Percentiles rank a stretch among this genome's conserved stretches.
These are phyloP conservation scores for Eudemis profundana DNA, from an alignment of 2,888 invertebrate species.

Conservation along the genomic window DNA sequence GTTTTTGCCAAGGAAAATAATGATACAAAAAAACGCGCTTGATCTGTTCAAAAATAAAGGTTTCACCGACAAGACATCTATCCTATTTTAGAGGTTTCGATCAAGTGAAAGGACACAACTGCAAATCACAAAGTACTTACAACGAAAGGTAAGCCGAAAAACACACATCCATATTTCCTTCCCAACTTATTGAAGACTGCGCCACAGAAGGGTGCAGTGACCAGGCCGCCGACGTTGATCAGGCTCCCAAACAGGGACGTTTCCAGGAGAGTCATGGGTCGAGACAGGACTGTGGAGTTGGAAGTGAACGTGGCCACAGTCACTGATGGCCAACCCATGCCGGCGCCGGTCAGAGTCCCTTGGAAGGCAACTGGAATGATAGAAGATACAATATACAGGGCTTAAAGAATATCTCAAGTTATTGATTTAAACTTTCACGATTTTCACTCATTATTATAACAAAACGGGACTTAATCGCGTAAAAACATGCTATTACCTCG, in stretches of 20 bases:
- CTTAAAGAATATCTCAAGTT: not conserved
- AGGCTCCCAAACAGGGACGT: conserved; percentile 72
- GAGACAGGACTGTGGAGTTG: conserved; percentile 66
- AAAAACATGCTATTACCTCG: too few relatives aligned
- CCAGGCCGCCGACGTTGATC: conserved; percentile 70
- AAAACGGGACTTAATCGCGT: too few relatives aligned
- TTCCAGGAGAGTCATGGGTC: conserved; percentile 66
- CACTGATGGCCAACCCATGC: conserved; percentile 76
- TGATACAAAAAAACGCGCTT: too few relatives aligned
- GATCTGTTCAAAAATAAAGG: too few relatives aligned
- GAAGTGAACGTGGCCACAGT: conserved; percentile 69
- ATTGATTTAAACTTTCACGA: too few relatives aligned
- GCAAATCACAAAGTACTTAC: conserved; percentile 56
- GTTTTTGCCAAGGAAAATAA: too few relatives aligned
- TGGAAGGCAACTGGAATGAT: conserved; percentile 67
- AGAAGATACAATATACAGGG: too few relatives aligned
- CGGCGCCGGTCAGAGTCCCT: conserved; percentile 67
- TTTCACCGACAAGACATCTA: too few relatives aligned
- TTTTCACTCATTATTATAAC: too few relatives aligned
- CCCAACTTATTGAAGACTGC: conserved; percentile 68
- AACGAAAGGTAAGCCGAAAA: conserved; percentile 72
- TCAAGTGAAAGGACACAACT: not conserved
- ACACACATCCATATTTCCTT: conserved; percentile 71
- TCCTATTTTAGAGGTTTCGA: too few relatives aligned
- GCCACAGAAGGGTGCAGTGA: conserved; percentile 69